These are phyloP conservation scores for Sinonovacula constricta DNA, from an alignment of 1,140 invertebrate species.

Conservation along the genomic window DNA sequence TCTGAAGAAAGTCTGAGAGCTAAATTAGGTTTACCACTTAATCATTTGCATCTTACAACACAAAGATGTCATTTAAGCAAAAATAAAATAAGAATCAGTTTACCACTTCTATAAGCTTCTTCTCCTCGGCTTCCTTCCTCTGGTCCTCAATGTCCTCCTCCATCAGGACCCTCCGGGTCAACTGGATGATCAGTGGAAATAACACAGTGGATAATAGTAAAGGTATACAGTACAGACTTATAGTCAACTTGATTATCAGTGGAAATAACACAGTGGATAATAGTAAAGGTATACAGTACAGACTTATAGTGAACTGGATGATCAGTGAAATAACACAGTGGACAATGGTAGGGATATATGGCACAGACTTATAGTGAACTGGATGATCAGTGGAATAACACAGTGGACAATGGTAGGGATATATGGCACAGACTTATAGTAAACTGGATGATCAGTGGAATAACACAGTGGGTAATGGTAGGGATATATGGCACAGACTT, in stretches of 20 bases:
- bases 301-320: conserved; percentile 60
- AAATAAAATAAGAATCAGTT: conserved; percentile 22
- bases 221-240: too few species aligned
- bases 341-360: too few species aligned
- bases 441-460: too few species aligned
- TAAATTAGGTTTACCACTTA: background rate
- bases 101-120: conserved; percentile 68
- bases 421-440: too few species aligned
- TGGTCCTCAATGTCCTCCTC: conserved; percentile 72
- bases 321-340: background rate
- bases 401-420: too few species aligned
- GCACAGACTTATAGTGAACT: too few species aligned
- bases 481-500: too few species aligned
- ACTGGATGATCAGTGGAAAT: conserved; percentile 46
- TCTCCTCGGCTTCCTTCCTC: conserved; percentile 73
- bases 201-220: too few species aligned
- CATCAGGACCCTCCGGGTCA: conserved; percentile 60
- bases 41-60: conserved; percentile 22
- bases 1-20: background rate
- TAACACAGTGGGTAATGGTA: too few species aligned
- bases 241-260: conserved; percentile 55
- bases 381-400: too few species aligned
- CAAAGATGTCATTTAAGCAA: conserved; percentile 20
- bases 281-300: too few species aligned
- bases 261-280: background rate